phyloP scores from a whole-genome alignment of 2,797 vertebrate genomes.

The Ispidina lecontei region DNA sequence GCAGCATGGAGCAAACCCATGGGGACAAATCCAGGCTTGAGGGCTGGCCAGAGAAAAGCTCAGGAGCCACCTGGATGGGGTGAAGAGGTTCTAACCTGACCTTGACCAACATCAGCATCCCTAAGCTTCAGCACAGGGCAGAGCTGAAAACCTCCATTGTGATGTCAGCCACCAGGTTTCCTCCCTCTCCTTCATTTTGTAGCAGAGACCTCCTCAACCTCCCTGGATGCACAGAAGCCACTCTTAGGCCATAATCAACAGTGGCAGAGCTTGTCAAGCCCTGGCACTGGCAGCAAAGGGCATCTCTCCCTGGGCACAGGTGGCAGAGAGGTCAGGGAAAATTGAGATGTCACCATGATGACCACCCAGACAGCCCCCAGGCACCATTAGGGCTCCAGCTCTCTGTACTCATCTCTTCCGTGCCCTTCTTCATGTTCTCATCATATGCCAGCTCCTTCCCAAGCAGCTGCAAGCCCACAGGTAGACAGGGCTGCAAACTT shows the following conservation, averaged over 20 bases:
- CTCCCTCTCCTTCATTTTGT: not conserved
- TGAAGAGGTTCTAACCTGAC: not conserved
- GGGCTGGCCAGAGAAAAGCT: not conserved
- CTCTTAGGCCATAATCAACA: fast-evolving
- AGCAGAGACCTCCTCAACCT: not conserved
- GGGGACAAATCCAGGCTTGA: not conserved
- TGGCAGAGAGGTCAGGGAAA: not conserved
- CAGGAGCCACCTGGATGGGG: fast-evolving
- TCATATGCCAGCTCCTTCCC: not conserved
- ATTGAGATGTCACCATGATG: fast-evolving
- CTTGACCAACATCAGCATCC: not conserved
- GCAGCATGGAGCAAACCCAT: fast-evolving
- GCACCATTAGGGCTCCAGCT: not conserved
- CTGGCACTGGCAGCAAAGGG: fast-evolving
- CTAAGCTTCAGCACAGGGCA: not conserved
- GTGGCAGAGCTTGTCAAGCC: not conserved
- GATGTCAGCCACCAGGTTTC: not conserved
- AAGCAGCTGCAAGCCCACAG: not conserved
- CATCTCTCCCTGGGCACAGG: fast-evolving
- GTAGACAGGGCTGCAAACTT: not conserved
- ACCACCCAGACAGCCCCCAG: not conserved
- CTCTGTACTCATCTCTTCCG: not conserved
- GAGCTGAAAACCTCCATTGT: not conserved
- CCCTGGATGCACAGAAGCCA: not conserved
- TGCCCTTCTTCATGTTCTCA: not conserved